Evolutionary conservation across 2,888 invertebrate species (phyloP), one percentile per base, ranked within the genome.

Genomic region (Tineola bisselliella): DNA sequence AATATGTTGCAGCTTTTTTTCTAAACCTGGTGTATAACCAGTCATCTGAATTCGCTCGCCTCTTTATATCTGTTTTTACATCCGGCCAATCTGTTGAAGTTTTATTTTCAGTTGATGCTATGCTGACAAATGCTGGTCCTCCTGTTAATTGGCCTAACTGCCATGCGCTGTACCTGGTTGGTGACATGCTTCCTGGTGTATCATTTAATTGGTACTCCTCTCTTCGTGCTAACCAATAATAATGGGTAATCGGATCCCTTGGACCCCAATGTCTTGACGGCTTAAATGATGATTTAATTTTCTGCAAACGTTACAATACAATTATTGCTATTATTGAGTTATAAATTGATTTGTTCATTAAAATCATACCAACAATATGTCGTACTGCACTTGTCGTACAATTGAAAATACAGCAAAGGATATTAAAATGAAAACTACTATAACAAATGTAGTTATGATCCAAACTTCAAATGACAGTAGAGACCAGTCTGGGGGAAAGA

Each of bases 221-320:
- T 0, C 84, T 72, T 1, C 78, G 70, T 8, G 79, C 73, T 62
- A 80, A 64, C 86, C 86, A 86, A 67, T 83, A 81, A 68, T 84
- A 81, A 63, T 84, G 84, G 0, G 79, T 76, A 63, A 87, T 81
- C 6, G 84, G 84, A 64, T 86, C 84, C 33, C 82, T 70, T 0
- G 86, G 86, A 1, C 86, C 86, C 86, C 86, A 87, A 62, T 83
- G 81, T 1, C 84, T 71, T 0, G 84, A 79, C 3, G 86, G 80
- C 62, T 68, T 70, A 66, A 86, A 83, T 11, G 86, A 79, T 25
- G 80, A 74, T 64, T 75, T 79, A 62, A 86, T 65, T 65, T 86
- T 86, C 86, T 86, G 38, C 38, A 38, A 38, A 38, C n/a, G 6
- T 6, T 25, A 25, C 25, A 6, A 12, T 38, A 12, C 1, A 12